Percentiles rank a stretch among this genome's conserved stretches.
Conservation (phyloP, 2,888 invertebrate genomes). For the Pristionchus maxplancki region DNA sequence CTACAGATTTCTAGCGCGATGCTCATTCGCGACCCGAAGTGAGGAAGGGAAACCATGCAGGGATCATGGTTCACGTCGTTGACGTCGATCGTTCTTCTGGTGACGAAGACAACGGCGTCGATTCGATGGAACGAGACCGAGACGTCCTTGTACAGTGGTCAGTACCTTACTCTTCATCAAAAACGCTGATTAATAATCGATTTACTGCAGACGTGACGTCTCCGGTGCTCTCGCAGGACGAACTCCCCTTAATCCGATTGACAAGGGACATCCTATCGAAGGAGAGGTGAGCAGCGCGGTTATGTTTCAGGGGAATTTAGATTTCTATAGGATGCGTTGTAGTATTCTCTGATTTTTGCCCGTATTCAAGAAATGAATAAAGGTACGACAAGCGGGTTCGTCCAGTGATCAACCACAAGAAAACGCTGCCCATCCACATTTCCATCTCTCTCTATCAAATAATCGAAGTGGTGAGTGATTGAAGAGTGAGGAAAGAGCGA, state of each 20-base stretch:
- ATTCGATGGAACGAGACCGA: not conserved
- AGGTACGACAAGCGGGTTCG: constrained; percentile 74
- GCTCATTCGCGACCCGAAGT: not conserved
- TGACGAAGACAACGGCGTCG: not conserved
- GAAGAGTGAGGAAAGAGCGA: not conserved
- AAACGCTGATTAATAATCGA: not conserved
- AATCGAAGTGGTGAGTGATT: constrained; percentile 63
- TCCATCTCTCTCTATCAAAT: constrained; percentile 74
- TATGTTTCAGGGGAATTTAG: constrained; percentile 7
- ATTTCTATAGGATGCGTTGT: not conserved
- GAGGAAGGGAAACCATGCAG: not conserved
- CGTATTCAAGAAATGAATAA: not conserved
- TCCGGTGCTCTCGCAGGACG: constrained; percentile 52
- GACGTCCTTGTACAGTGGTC: constrained; percentile 3
- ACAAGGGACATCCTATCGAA: constrained; percentile 70
- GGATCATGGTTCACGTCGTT: constrained; percentile 13
- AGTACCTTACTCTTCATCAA: not conserved
- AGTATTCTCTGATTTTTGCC: not conserved
- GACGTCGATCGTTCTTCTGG: not conserved
- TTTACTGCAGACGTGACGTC: not conserved
- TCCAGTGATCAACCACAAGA: constrained; percentile 70
- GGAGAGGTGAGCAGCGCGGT: constrained; percentile 57
- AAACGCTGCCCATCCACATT: constrained; percentile 71
- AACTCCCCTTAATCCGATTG: constrained; percentile 71
- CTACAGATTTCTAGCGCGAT: not conserved